These are phyloP conservation scores for Anastatus disparis DNA, from an alignment of 1,140 invertebrate genomes.

Conservation along the genomic window DNA sequence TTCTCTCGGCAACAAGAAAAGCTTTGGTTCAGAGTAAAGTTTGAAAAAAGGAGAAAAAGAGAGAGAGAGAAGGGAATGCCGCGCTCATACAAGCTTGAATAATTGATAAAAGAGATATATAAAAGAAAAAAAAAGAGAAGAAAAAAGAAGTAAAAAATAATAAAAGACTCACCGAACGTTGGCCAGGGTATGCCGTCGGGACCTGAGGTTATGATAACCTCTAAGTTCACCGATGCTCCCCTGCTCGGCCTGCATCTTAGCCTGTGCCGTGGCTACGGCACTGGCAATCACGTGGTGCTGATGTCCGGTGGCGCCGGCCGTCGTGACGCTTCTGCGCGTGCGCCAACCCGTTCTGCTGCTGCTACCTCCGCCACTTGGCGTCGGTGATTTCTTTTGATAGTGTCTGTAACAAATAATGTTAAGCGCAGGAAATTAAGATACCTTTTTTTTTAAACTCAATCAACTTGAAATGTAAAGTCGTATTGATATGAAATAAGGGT, in stretches of 20 bases:
- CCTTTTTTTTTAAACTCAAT: no score
- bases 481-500: no score
- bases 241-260: slow-evolving; percentile 88
- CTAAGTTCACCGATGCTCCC: slow-evolving; percentile 87
- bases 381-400: slow-evolving; percentile 65
- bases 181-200: slow-evolving; percentile 84
- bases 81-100: no score
- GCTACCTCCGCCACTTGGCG: slow-evolving; percentile 58
- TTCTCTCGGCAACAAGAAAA: no score
- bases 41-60: no score
- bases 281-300: slow-evolving; percentile 64
- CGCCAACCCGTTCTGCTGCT: slow-evolving; percentile 63
- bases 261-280: slow-evolving; percentile 62
- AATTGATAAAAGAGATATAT: no score
- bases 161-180: slow-evolving; percentile 86
- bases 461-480: no score
- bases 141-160: neutral
- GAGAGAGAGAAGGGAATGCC: no score
- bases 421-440: no score
- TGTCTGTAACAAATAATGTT: slow-evolving; percentile 49
- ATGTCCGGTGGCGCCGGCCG: slow-evolving; percentile 60
- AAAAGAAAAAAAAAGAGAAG: no score
- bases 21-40: no score
- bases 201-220: slow-evolving; percentile 86
- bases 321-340: slow-evolving; percentile 65